A percentile compares a stretch with the other conserved stretches of the same genome.
Evolutionary conservation across 92 coral and sea anemone genomes (phyloP).

Genomic region (Plumapathes pennacea): DNA sequence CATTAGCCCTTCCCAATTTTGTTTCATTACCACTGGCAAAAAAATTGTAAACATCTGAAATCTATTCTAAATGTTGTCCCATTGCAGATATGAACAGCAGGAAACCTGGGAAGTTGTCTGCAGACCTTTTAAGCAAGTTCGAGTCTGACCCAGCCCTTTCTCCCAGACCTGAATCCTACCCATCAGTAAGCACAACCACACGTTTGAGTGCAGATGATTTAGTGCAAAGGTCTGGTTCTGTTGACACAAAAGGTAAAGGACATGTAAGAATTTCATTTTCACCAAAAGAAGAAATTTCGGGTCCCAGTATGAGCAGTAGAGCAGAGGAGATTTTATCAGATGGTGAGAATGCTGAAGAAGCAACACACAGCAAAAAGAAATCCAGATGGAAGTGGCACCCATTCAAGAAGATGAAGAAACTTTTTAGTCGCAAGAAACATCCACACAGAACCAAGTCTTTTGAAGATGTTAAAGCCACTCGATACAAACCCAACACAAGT

Average conservation of each 20-base stretch:
- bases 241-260: slow-evolving; percentile 26
- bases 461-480: slow-evolving; percentile 58
- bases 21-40: no score
- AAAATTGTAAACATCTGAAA: no score
- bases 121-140: slow-evolving; percentile 61
- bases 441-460: slow-evolving; percentile 79
- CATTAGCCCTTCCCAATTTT: no score
- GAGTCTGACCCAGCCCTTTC: slow-evolving; percentile 54
- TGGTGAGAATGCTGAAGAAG: slow-evolving; percentile 42
- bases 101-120: slow-evolving; percentile 74
- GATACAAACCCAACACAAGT: slow-evolving; percentile 15
- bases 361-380: slow-evolving; percentile 56
- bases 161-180: slow-evolving; percentile 14
- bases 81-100: slow-evolving; percentile 52
- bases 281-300: slow-evolving; percentile 6
- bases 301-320: slow-evolving; percentile 40
- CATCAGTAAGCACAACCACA: background rate
- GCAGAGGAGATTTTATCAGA: slow-evolving; percentile 65
- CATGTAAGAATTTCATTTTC: slow-evolving; percentile 51
- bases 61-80: no score
- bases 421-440: slow-evolving; percentile 83
- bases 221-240: slow-evolving; percentile 49
- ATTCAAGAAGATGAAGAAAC: slow-evolving; percentile 80
- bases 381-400: slow-evolving; percentile 87
- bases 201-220: slow-evolving; percentile 31